A percentile compares a stretch with the other conserved stretches of the same genome.
Conservation (phyloP, 2,888 invertebrate genomes). For the Trichopoda pennipes region DNA sequence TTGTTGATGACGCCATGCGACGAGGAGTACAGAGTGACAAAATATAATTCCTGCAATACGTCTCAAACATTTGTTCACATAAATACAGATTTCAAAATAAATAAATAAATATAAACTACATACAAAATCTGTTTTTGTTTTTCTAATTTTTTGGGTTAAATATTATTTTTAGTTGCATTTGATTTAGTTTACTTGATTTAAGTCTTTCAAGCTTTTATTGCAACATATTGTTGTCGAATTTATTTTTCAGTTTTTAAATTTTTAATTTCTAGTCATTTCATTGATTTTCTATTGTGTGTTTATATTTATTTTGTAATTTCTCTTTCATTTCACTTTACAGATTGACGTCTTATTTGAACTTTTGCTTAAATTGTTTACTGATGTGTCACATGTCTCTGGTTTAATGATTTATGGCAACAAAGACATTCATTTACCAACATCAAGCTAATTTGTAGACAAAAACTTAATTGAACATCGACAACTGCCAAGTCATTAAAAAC, state of each 20-base stretch:
- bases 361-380: slow-evolving; percentile 79
- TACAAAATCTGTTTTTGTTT: too few species aligned
- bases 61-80: too few species aligned
- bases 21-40: too few species aligned
- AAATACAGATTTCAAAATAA: too few species aligned
- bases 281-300: slow-evolving; percentile 62
- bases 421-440: neutral
- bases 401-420: slow-evolving; percentile 62
- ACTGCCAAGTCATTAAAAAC: neutral
- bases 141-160: too few species aligned
- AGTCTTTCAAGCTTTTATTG: too few species aligned
- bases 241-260: neutral
- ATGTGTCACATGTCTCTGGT: slow-evolving; percentile 77
- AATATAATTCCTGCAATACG: too few species aligned
- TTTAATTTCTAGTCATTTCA: slow-evolving; percentile 15
- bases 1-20: too few species aligned
- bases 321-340: slow-evolving; percentile 78
- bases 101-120: too few species aligned
- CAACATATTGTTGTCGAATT: neutral
- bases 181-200: too few species aligned
- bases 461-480: slow-evolving; percentile 24
- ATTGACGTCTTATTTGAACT: slow-evolving; percentile 78
- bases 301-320: slow-evolving; percentile 77
- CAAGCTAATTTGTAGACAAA: slow-evolving; percentile 15
- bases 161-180: too few species aligned